Conservation (phyloP, 2,797 vertebrate species). For the Acestrorhynchus altus region DNA sequence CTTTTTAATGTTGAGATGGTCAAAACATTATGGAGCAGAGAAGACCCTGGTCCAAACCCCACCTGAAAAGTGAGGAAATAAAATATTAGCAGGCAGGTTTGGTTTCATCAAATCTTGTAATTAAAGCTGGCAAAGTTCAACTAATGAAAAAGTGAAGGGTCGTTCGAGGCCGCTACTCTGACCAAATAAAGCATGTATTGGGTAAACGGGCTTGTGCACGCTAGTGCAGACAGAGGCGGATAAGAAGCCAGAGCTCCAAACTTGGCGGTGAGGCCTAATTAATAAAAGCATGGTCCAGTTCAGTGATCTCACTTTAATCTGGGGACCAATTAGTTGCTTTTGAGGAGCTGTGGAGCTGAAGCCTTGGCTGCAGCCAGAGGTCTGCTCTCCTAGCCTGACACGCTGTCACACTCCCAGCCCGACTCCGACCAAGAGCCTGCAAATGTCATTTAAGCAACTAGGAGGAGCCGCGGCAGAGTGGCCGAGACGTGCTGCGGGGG, state of each 20-base stretch:
- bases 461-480: constrained; percentile 13
- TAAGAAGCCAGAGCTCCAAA: constrained; percentile 23
- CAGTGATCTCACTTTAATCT: constrained; percentile 68
- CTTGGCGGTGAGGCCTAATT: constrained; percentile 66
- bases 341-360: constrained; percentile 55
- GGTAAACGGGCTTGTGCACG: constrained; percentile 10
- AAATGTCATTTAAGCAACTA: constrained; percentile 56
- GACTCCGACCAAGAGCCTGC: constrained; percentile 37
- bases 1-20: no score
- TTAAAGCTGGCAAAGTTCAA: constrained; percentile 39
- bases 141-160: constrained; percentile 37
- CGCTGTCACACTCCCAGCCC: constrained; percentile 34
- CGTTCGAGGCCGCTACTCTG: constrained; percentile 25
- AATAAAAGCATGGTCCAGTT: constrained; percentile 65
- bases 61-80: not conserved
- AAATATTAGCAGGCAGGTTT: constrained; percentile 12
- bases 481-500: constrained; percentile 16
- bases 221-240: constrained; percentile 18
- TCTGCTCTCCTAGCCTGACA: constrained; percentile 58
- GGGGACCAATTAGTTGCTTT: constrained; percentile 77
- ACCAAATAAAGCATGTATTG: constrained; percentile 24
- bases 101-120: constrained; percentile 1
- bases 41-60: no score
- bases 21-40: no score
- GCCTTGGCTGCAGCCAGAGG: constrained; percentile 56